Evolutionary conservation across 2,888 invertebrate genomes (phyloP), one percentile per base, ranked within the genome.

Genomic region (Chrysolina americana): DNA sequence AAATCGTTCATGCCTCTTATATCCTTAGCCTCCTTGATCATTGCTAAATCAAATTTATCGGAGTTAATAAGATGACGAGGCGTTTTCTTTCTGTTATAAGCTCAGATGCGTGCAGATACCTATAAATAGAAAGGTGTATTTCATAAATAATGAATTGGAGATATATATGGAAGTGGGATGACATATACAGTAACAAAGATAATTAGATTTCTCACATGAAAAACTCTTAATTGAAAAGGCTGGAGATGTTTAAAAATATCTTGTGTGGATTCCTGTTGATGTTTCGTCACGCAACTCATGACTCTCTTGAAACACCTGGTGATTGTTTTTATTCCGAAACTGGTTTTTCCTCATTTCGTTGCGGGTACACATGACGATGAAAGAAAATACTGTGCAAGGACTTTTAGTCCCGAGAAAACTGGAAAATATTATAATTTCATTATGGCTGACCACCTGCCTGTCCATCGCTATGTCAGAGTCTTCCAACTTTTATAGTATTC

Each of bases 11-110:
- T 69, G 77, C 75, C 75, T 73, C 77, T 77, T 75, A 75, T 62
- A 28, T 64, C 44, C 64, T 73, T 65, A 70, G 75, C 71, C 69
- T 65, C 41, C 71, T 65, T 73, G 73, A 68, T 77, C 75, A 77
- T 77, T 71, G 72, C 68, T 73, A 77, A 77, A 77, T 77, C 77
- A 68, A 75, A 73, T 77, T 75, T 75, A 75, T 73, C 71, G 48
- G 53, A 69, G 62, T 65, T 68, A 64, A 70, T 72, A 73, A 70
- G 73, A 70, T 77, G 75, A 77, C 68, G 48, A 36, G 64, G 73
- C 76, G 64, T 36, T 36, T 75, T 70, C 65, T 70, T 66, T 63
- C 64, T 70, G 62, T 70, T 70, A 64, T 68, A 17, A 63, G 13
- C 59, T 62, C 21, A 63, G 17, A 63, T 41, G 68, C 68, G 53